Percentiles rank a stretch among this genome's conserved stretches.
These are phyloP conservation scores for Thelaira solivaga DNA, from an alignment of 2,888 invertebrate genomes.

Conservation along the genomic window DNA sequence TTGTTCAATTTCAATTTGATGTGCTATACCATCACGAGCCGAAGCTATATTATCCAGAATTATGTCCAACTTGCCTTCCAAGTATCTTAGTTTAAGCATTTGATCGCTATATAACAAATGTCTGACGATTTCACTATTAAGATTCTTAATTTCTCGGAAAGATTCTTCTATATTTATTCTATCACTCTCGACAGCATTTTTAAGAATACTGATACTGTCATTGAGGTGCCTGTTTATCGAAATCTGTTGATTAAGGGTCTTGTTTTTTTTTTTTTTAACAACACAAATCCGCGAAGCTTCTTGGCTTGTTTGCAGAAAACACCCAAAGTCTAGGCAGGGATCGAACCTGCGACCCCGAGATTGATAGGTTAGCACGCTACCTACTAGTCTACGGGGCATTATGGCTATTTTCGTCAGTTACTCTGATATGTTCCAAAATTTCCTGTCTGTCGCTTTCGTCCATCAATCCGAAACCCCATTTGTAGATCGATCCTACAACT, in stretches of 20 bases:
- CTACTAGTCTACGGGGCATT: not conserved
- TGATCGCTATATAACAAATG: not conserved
- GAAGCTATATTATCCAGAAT: not conserved
- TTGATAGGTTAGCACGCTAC: no score
- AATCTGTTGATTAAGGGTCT: not conserved
- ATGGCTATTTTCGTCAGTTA: not conserved
- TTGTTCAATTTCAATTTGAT: constrained; percentile 1
- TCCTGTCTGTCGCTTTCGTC: not conserved
- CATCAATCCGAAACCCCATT: no score
- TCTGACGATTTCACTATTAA: not conserved
- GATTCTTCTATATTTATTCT: not conserved
- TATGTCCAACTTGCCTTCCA: not conserved
- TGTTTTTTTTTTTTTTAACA: no score
- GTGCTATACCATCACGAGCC: not conserved
- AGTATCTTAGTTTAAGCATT: not conserved
- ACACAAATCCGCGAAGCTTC: no score
- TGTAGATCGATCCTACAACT: not conserved
- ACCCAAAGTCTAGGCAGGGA: no score
- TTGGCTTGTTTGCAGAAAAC: no score
- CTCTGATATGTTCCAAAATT: not conserved
- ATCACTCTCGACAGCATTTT: not conserved
- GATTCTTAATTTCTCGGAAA: not conserved
- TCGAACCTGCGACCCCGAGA: no score
- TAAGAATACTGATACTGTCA: not conserved
- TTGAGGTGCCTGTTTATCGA: not conserved